Evolutionary conservation across 2,888 invertebrate genomes (phyloP).

Genomic region (Anticlea derivata): DNA sequence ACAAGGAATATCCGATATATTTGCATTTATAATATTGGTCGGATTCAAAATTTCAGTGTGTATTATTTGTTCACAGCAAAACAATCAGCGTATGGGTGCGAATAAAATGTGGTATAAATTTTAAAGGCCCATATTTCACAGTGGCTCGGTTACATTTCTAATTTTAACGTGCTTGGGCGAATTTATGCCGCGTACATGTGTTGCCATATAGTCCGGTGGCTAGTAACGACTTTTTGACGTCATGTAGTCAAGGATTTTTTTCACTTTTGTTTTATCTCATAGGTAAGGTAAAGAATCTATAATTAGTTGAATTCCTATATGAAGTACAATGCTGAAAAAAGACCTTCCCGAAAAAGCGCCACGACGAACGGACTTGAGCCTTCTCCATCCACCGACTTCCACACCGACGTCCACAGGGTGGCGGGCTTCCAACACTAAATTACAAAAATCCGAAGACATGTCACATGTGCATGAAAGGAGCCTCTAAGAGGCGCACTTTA

Average conservation of each 20-base stretch:
- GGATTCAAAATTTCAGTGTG: background rate
- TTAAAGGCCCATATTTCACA: conserved; percentile 75
- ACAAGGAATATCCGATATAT: too few relatives aligned
- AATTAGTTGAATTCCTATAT: too few relatives aligned
- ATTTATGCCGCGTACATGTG: conserved; percentile 78
- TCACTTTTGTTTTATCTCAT: background rate
- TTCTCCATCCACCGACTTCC: too few relatives aligned
- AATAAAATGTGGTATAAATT: conserved; percentile 69
- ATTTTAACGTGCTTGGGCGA: conserved; percentile 75
- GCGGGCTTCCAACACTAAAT: too few relatives aligned
- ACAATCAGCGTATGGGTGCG: conserved; percentile 41
- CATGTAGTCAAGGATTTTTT: background rate
- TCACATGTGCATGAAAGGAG: too few relatives aligned
- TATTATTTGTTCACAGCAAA: conserved; percentile 27
- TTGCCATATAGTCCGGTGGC: conserved; percentile 47
- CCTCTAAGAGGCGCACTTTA: too few relatives aligned
- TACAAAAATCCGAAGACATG: too few relatives aligned
- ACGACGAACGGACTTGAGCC: too few relatives aligned
- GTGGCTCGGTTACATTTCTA: conserved; percentile 74
- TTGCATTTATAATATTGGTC: background rate
- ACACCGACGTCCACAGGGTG: too few relatives aligned
- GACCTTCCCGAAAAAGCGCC: too few relatives aligned
- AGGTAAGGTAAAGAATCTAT: too few relatives aligned
- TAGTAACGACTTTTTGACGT: background rate
- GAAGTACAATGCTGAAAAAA: too few relatives aligned